Evolutionary conservation across 2,113 vertebrate genomes (phyloP).

Genomic region (Grammomys surdaster): DNA sequence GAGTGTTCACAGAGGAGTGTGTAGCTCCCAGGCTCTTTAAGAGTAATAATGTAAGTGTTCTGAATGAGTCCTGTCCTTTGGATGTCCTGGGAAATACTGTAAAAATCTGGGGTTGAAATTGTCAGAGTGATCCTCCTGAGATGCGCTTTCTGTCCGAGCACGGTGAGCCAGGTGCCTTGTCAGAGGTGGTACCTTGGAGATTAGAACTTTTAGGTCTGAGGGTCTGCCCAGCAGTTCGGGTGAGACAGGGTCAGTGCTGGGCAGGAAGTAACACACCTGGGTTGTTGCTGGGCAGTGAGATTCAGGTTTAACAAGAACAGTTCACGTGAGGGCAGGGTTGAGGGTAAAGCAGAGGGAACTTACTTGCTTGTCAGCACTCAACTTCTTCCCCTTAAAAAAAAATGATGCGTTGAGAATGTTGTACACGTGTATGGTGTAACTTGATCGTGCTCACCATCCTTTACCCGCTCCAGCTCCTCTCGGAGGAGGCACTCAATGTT

Average conservation of each 20-base stretch:
- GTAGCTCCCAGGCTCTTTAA: not conserved
- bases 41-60: not conserved
- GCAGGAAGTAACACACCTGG: not conserved
- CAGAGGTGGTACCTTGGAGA: not conserved
- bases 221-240: not conserved
- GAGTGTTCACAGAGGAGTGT: not conserved
- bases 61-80: not conserved
- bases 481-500: not conserved
- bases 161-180: not conserved
- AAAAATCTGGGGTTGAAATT: not conserved
- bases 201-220: not conserved
- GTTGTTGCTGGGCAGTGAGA: not conserved
- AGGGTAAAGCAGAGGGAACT: too few relatives aligned
- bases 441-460: not conserved
- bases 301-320: not conserved
- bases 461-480: not conserved
- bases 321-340: not conserved
- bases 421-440: not conserved
- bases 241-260: not conserved
- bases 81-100: not conserved
- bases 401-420: not conserved
- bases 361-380: not conserved
- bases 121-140: not conserved
- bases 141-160: not conserved
- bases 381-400: not conserved